Percentiles rank a stretch among this genome's conserved stretches.
phyloP scores from a whole-genome alignment of 2,888 invertebrate genomes.

The Branchinecta sandiegonensis region DNA sequence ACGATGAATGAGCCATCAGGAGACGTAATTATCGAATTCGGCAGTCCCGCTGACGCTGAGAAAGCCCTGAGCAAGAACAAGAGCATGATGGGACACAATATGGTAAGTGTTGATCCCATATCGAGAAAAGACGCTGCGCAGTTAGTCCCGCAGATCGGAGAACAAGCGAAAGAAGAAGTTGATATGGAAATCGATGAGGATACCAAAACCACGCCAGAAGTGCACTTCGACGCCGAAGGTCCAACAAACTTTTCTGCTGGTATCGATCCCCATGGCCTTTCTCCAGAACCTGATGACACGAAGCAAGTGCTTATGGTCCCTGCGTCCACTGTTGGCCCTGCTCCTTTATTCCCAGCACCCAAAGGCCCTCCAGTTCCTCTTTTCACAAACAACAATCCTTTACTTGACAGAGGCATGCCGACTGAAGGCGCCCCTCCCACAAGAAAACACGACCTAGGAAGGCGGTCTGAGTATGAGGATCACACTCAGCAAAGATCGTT shows the following conservation, averaged over 20 bases:
- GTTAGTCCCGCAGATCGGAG: slow-evolving; percentile 9
- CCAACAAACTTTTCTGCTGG: too few species aligned
- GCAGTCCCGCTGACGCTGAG: slow-evolving; percentile 50
- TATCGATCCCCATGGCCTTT: neutral
- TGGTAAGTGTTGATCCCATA: slow-evolving; percentile 25
- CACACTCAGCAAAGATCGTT: neutral
- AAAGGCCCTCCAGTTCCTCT: neutral
- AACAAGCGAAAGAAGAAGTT: neutral
- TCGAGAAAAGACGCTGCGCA: slow-evolving; percentile 1
- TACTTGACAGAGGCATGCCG: too few species aligned
- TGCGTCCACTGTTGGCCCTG: too few species aligned
- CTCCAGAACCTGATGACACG: neutral
- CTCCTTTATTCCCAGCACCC: neutral
- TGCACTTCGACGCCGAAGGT: too few species aligned
- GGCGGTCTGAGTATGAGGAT: too few species aligned
- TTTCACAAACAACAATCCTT: too few species aligned
- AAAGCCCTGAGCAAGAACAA: slow-evolving; percentile 51
- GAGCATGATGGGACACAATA: slow-evolving; percentile 32
- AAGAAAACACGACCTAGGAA: too few species aligned
- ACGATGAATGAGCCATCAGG: slow-evolving; percentile 56
- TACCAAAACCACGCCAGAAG: slow-evolving; percentile 39
- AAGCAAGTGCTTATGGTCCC: neutral
- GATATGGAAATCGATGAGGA: slow-evolving; percentile 40
- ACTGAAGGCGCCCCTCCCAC: too few species aligned
- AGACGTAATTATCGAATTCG: slow-evolving; percentile 76